Base-by-base conservation (phyloP, 2,888 invertebrate species). In the Spodoptera littoralis region DNA sequence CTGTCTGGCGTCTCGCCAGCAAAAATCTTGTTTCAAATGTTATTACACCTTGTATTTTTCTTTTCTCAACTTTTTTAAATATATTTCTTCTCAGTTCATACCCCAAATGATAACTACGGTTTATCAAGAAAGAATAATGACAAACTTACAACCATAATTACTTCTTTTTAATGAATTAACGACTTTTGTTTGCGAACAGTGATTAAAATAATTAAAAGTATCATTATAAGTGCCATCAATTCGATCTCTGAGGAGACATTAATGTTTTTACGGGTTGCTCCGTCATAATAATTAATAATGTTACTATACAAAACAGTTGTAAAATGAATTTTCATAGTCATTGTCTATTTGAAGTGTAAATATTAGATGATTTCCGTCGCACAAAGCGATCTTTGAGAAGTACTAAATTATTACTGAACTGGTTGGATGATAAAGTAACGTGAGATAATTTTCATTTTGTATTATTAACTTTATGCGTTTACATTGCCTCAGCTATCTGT, bases 201-300 rank as follows among this genome's bases (percentile, higher is more conserved):
- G 84, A 93, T 94, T 93, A 92, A 91, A 93, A 93, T 93, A 93
- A 94, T 94, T 93, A 94, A 94, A 94, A 94, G 92, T 93, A 87
- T 89, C 93, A 94, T 94, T 94, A 94, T 89, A 90, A 91, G 87
- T 86, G 87, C 90, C 92, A 92, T 93, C 92, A 91, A 92, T 92
- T 88, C 88, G 84, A 86, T 89, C 94, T 94, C 94, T 67, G 83
- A 85, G 94, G 94, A 87, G 89, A 89, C 92, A 87, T 94, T 93
- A 89, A 87, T 88, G 88, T 90, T 93, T 90, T 92, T 90, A 91
- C 87, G 85, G 90, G 83, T 83, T 84, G 81, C 86, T 75, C 84
- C 79, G 76, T 78, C 71, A 84, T 85, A 83, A 89, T 90, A 91
- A 92, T 92, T 87, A 88, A 84, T 83, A 84, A 86, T 84, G 87